A percentile compares a stretch with the other conserved stretches of the same genome.
These are phyloP conservation scores for Drosophila melanosoma DNA, from an alignment of 2,888 invertebrate species.

Conservation along the genomic window DNA sequence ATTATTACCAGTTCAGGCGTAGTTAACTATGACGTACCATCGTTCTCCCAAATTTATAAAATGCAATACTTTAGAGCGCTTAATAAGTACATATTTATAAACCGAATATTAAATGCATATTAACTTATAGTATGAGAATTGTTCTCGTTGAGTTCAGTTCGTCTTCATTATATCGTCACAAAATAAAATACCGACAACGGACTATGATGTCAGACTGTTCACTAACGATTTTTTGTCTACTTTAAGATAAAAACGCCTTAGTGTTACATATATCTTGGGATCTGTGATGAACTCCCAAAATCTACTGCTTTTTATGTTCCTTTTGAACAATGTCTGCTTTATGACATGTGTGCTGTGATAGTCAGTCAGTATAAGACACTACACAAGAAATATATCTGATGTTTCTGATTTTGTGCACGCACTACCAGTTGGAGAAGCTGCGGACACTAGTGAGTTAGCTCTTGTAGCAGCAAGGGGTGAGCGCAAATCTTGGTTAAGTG, in stretches of 20 bases:
- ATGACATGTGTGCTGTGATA: neutral
- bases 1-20: neutral
- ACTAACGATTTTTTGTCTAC: neutral
- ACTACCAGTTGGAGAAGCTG: conserved; percentile 90
- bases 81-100: conserved; percentile 9
- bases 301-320: neutral
- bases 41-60: conserved; percentile 3
- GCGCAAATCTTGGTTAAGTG: conserved; percentile 87
- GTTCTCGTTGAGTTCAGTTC: conserved; percentile 53
- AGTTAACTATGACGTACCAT: neutral
- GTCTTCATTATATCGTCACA: conserved; percentile 9
- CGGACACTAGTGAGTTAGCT: conserved; percentile 89
- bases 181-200: conserved; percentile 6
- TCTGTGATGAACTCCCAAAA: neutral
- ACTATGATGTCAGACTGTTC: neutral
- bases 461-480: conserved; percentile 90
- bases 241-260: neutral
- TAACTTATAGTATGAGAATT: conserved; percentile 59
- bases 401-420: conserved; percentile 88
- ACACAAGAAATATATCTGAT: conserved; percentile 84
- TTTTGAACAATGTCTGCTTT: neutral
- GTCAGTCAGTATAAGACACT: conserved; percentile 55
- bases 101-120: conserved; percentile 63
- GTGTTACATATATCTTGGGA: conserved; percentile 10
- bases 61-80: conserved; percentile 12